Base-by-base conservation (phyloP, 2,113 vertebrate species). In the Grallaria varia region DNA sequence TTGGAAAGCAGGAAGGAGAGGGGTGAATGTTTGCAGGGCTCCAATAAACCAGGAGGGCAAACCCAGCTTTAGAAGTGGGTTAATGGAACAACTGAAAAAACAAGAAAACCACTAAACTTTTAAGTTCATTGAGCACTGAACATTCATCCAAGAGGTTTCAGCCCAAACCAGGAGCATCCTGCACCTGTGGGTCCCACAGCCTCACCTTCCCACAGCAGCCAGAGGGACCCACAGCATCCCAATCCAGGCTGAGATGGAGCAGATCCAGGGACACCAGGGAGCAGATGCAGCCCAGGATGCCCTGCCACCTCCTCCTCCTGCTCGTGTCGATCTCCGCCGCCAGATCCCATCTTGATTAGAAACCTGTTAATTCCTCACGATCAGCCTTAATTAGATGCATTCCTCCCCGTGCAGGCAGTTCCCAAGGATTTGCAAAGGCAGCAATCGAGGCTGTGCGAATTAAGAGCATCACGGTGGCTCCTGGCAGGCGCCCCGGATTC, bases 391-490 rank as follows among this genome's bases (percentile, higher is more conserved):
- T 92, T 39, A 89, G 66, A 19, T 21, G 17, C 14, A 10, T 21
- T 28, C 77, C 30, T 22, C 35, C 22, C 37, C 6, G 6, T 7
- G 68, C 69, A 44, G 71, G 69, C 84, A 8, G 37, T 50, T 19
- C 58, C 84, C 81, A 2, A 8, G 82, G 62, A 90, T 94, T 85
- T 47, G 67, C 31, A 69, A 96, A 97, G 96, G 97, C 94, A 96
- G 96, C 97, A 74, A 95, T 96, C 87, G 49, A 30, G 18, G 80
- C 93, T 87, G 96, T 97, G 87, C 95, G 73, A 94, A 96, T 92
- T 4, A 85, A 72, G 82, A 84, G 78, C 84, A 31, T 6, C 53
- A 19, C 62, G 33, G 21, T 19, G 27, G 44, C 86, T 72, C 56
- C 27, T 3, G 53, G 86, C 76, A 31, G 91, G 59, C 8, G 10